Conservation (phyloP, 2,113 vertebrate species). For the Petromus typicus region DNA sequence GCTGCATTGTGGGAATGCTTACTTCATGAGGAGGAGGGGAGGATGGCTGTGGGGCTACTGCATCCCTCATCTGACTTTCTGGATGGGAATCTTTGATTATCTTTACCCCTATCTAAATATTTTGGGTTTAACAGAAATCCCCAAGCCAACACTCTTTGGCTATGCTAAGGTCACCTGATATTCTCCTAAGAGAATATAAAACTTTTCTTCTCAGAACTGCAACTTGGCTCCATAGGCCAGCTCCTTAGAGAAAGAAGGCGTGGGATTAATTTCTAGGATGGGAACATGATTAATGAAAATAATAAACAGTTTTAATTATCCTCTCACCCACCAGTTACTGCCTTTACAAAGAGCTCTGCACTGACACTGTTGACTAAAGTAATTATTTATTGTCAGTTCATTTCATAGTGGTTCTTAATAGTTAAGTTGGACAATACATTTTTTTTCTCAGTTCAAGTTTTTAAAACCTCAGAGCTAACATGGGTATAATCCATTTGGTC, state of each 20-base stretch:
- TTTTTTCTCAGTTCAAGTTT: constrained; percentile 24
- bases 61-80: background rate
- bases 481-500: background rate
- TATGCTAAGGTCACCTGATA: background rate
- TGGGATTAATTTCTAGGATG: constrained; percentile 57
- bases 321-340: constrained; percentile 53
- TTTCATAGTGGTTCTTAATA: constrained; percentile 33
- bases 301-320: constrained; percentile 66
- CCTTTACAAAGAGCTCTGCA: constrained; percentile 40
- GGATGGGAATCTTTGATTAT: background rate
- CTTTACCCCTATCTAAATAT: background rate
- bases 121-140: background rate
- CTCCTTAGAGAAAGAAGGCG: constrained; percentile 23
- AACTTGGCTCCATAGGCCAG: constrained; percentile 25
- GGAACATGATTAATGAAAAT: constrained; percentile 69
- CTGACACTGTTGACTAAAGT: constrained; percentile 42
- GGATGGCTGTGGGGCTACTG: background rate
- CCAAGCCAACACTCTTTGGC: background rate
- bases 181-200: constrained; percentile 52
- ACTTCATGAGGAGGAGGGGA: background rate
- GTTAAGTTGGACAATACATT: constrained; percentile 1
- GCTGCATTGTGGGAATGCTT: background rate
- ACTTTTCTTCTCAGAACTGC: constrained; percentile 52
- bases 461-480: constrained; percentile 11
- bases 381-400: constrained; percentile 30